These are phyloP conservation scores for Achlya flavicornis DNA, from an alignment of 2,888 invertebrate genomes.

Conservation along the genomic window DNA sequence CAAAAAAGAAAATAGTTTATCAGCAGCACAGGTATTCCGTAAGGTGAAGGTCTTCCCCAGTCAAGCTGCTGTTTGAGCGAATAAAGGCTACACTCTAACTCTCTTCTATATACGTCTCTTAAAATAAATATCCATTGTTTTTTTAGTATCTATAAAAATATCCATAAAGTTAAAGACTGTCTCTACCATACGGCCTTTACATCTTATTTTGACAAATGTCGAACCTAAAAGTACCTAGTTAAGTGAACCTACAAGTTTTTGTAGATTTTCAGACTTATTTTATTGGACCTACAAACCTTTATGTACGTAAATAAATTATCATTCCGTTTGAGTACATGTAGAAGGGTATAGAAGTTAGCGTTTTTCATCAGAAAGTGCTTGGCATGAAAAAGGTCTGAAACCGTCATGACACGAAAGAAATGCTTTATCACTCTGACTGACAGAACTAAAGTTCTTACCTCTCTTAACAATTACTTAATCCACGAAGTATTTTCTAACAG, in stretches of 20 bases:
- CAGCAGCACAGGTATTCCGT: too few species aligned
- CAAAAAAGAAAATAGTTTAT: too few species aligned
- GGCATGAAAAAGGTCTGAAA: background rate
- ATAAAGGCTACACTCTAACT: too few species aligned
- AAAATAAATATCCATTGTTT: too few species aligned
- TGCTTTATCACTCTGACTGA: background rate
- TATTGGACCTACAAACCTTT: background rate
- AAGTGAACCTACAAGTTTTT: background rate
- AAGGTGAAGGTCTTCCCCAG: too few species aligned
- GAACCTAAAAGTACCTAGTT: too few species aligned
- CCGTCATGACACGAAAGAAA: background rate
- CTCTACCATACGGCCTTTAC: background rate
- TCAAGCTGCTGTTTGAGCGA: too few species aligned
- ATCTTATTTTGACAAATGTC: too few species aligned
- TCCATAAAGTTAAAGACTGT: too few species aligned
- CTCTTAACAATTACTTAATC: too few species aligned
- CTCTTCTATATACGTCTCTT: too few species aligned
- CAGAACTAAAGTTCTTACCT: background rate
- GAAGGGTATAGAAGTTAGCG: background rate
- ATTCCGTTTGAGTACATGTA: background rate
- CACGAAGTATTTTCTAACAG: background rate
- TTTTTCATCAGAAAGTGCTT: background rate
- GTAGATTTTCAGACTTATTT: background rate
- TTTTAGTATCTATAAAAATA: too few species aligned
- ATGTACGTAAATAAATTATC: background rate